Percentiles rank a stretch among this genome's conserved stretches.
Conservation (phyloP, 2,113 vertebrate genomes). For the Ramphastos sulfuratus region DNA sequence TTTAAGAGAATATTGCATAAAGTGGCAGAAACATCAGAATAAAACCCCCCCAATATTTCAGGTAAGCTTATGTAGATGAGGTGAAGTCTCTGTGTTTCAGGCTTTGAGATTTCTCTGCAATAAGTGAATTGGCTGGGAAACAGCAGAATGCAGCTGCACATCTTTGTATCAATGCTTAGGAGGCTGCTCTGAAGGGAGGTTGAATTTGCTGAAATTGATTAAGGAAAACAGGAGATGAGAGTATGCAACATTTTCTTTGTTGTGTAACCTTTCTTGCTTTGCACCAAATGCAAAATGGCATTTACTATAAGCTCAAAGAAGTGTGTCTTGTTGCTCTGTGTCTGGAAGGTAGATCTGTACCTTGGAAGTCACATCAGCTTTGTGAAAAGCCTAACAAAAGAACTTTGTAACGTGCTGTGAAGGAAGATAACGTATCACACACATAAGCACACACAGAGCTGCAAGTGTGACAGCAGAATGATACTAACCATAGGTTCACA, state of each 20-base stretch:
- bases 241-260: not conserved
- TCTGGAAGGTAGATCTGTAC: not conserved
- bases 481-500: not conserved
- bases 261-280: not conserved
- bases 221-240: not conserved
- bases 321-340: not conserved
- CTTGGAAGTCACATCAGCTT: not conserved
- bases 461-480: not conserved
- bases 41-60: not conserved
- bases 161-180: accelerated
- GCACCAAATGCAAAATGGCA: not conserved
- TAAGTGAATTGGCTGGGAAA: not conserved
- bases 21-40: not conserved
- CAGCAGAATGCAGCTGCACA: not conserved
- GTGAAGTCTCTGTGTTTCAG: not conserved
- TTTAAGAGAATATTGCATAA: not conserved
- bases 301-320: not conserved
- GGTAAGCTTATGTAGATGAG: not conserved
- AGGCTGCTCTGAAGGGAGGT: not conserved
- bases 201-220: not conserved
- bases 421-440: not conserved
- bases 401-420: not conserved
- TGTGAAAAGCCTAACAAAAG: not conserved
- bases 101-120: not conserved
- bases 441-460: not conserved